Percentiles rank a stretch among this genome's conserved stretches.
Evolutionary conservation across 1,140 invertebrate species (phyloP).

Genomic region (Cydia amplana): DNA sequence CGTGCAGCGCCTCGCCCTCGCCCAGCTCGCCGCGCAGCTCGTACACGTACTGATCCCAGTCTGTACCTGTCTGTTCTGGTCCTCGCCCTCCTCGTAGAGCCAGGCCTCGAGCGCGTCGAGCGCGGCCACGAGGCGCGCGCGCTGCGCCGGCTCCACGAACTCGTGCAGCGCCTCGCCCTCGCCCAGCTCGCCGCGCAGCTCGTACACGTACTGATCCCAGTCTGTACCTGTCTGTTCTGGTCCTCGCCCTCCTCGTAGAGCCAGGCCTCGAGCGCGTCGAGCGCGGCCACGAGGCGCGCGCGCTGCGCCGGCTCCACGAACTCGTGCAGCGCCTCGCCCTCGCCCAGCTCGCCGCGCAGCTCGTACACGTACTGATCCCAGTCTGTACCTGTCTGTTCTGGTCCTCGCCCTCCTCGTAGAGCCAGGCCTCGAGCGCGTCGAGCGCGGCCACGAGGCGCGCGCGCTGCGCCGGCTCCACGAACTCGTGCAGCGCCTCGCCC

Average conservation of each 20-base stretch:
- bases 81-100: conserved; percentile 96
- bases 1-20: conserved; percentile 85
- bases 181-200: conserved; percentile 84
- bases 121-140: conserved; percentile 82
- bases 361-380: not conserved
- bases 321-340: conserved; percentile 86
- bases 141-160: conserved; percentile 88
- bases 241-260: conserved; percentile 96
- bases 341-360: conserved; percentile 87
- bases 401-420: conserved; percentile 96
- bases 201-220: conserved; percentile 82
- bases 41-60: conserved; percentile 83
- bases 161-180: conserved; percentile 86
- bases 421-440: conserved; percentile 95
- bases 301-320: conserved; percentile 89
- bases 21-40: conserved; percentile 84
- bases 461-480: conserved; percentile 86
- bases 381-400: conserved; percentile 91
- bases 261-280: conserved; percentile 96
- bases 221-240: conserved; percentile 92
- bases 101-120: conserved; percentile 84
- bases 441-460: conserved; percentile 84
- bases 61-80: conserved; percentile 93
- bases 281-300: conserved; percentile 82
- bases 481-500: conserved; percentile 88